Evolutionary conservation across 1,140 invertebrate genomes (phyloP).

Genomic region (Tetragnatha versicolor): DNA sequence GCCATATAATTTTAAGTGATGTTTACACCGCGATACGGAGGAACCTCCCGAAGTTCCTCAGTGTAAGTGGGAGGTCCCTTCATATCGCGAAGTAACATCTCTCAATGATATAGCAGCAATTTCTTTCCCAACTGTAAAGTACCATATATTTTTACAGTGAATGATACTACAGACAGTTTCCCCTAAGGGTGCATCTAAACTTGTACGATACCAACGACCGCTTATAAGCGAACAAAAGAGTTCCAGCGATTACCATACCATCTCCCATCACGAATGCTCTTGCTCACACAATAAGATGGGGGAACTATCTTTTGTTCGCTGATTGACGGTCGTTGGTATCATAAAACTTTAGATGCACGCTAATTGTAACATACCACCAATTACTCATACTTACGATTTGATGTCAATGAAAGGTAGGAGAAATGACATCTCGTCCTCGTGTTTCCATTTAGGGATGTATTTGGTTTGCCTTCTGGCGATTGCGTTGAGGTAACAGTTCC

Average conservation of each 20-base stretch:
- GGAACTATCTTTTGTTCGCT: not conserved
- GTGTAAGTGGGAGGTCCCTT: no score
- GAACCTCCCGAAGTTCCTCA: no score
- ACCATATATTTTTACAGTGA: not conserved
- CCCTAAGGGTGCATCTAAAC: not conserved
- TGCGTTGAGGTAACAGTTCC: slow-evolving; percentile 43
- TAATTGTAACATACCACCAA: not conserved
- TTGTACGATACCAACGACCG: no score
- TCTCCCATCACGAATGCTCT: no score
- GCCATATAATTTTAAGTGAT: no score
- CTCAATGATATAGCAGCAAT: no score
- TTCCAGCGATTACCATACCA: no score
- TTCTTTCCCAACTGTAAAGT: not conserved
- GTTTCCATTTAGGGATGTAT: slow-evolving; percentile 43
- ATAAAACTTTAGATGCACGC: not conserved
- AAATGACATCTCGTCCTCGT: slow-evolving; percentile 44
- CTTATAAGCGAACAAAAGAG: no score
- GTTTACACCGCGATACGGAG: no score
- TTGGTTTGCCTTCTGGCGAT: slow-evolving; percentile 36
- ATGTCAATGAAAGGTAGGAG: slow-evolving; percentile 34
- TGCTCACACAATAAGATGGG: not conserved
- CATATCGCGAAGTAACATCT: no score
- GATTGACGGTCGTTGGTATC: not conserved
- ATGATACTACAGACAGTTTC: not conserved
- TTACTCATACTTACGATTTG: slow-evolving; percentile 20